Conservation (phyloP, 1,140 invertebrate species). For the Oncopeltus fasciatus region DNA sequence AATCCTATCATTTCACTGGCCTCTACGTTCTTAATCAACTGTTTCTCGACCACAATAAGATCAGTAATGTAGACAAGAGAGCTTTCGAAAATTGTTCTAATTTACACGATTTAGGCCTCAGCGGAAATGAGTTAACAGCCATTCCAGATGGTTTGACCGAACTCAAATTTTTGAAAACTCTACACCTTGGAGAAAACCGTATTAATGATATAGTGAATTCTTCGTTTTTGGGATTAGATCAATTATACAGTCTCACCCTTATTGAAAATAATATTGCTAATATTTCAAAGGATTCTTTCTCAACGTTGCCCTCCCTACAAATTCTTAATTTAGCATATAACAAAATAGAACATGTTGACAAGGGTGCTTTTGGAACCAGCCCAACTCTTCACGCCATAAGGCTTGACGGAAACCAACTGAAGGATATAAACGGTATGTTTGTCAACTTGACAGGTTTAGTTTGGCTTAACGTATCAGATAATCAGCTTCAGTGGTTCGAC, state of each 20-base stretch:
- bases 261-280: constrained; percentile 51
- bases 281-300: constrained; percentile 49
- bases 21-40: constrained; percentile 55
- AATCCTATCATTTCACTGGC: constrained; percentile 52
- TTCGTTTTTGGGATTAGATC: constrained; percentile 44
- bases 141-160: constrained; percentile 62
- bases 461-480: constrained; percentile 56
- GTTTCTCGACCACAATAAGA: constrained; percentile 57
- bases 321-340: constrained; percentile 54
- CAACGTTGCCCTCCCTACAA: constrained; percentile 45
- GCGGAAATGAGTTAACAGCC: constrained; percentile 62
- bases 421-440: constrained; percentile 49
- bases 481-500: constrained; percentile 49
- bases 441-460: constrained; percentile 44
- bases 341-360: constrained; percentile 45
- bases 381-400: constrained; percentile 46
- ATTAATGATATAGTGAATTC: constrained; percentile 46
- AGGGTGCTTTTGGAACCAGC: constrained; percentile 47
- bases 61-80: constrained; percentile 48
- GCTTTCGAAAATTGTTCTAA: constrained; percentile 64
- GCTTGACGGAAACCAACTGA: constrained; percentile 50
- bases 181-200: constrained; percentile 73
- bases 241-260: constrained; percentile 43
- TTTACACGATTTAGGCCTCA: constrained; percentile 73
- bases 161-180: constrained; percentile 55